Evolutionary conservation across 1,140 invertebrate genomes (phyloP).

Genomic region (Brevipalpus yothersi): DNA sequence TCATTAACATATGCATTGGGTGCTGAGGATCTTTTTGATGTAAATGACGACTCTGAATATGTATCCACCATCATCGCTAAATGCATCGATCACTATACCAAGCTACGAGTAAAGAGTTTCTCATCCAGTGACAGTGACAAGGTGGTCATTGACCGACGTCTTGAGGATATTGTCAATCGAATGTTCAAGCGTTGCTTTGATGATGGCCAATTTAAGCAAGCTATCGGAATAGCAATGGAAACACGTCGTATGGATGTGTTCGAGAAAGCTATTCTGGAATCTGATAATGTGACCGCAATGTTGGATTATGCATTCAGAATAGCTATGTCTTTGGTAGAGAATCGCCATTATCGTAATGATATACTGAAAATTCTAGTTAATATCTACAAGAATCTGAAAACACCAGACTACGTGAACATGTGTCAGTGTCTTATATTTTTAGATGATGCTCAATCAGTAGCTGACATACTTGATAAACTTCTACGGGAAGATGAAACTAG

Average conservation of each 20-base stretch:
- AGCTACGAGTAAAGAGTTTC: slow-evolving; percentile 38
- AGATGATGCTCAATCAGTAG: slow-evolving; percentile 71
- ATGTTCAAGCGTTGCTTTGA: slow-evolving; percentile 91
- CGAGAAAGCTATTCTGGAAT: slow-evolving; percentile 62
- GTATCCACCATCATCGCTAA: slow-evolving; percentile 89
- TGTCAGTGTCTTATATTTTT: slow-evolving; percentile 87
- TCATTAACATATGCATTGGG: slow-evolving; percentile 78
- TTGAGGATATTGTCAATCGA: slow-evolving; percentile 80
- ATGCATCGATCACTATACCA: slow-evolving; percentile 83
- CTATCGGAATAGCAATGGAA: slow-evolving; percentile 76
- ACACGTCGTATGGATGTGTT: slow-evolving; percentile 89
- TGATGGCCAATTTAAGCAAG: slow-evolving; percentile 77
- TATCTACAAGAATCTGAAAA: slow-evolving; percentile 55
- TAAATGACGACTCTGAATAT: slow-evolving; percentile 75
- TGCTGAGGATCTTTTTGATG: slow-evolving; percentile 76
- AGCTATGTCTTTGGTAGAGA: slow-evolving; percentile 81
- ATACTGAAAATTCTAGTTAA: slow-evolving; percentile 67
- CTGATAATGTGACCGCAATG: slow-evolving; percentile 72
- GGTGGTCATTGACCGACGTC: slow-evolving; percentile 45
- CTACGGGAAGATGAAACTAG: slow-evolving; percentile 16
- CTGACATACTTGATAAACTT: slow-evolving; percentile 32
- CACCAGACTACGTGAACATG: slow-evolving; percentile 87
- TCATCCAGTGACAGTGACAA: slow-evolving; percentile 35
- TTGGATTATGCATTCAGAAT: slow-evolving; percentile 82
- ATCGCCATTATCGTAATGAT: slow-evolving; percentile 66